Evolutionary conservation across 2,797 vertebrate genomes (phyloP).

Genomic region (Myotis vivesi): DNA sequence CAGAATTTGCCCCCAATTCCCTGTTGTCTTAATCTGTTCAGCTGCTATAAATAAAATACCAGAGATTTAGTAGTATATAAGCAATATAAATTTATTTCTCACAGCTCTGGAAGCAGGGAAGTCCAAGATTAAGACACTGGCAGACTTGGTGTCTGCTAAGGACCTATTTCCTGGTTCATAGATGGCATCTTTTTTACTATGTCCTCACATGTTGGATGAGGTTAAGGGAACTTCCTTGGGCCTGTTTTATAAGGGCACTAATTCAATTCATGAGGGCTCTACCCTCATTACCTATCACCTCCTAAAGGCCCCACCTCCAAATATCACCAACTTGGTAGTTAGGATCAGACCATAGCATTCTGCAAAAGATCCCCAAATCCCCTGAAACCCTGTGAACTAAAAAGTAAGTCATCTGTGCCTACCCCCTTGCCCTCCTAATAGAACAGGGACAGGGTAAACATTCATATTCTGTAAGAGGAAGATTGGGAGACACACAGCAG

Average conservation of each 20-base stretch:
- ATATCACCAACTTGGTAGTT: not conserved
- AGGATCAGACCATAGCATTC: not conserved
- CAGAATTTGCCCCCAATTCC: not conserved
- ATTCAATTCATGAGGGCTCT: not conserved
- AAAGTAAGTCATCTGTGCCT: not conserved
- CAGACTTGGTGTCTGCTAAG: not conserved
- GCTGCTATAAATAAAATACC: not conserved
- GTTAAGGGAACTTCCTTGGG: not conserved
- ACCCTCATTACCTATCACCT: not conserved
- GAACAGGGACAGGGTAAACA: not conserved
- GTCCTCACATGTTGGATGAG: not conserved
- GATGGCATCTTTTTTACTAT: not conserved
- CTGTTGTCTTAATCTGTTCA: not conserved
- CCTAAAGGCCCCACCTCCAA: not conserved
- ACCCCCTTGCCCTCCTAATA: not conserved
- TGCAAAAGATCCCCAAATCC: not conserved
- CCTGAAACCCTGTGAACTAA: not conserved
- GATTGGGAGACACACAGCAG: not conserved
- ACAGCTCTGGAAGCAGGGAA: not conserved
- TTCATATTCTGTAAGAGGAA: slow-evolving; percentile 1
- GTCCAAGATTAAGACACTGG: not conserved
- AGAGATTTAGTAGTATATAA: not conserved
- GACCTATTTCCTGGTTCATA: not conserved
- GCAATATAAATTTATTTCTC: not conserved
- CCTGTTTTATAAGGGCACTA: not conserved